A percentile compares a stretch with the other conserved stretches of the same genome.
These are phyloP conservation scores for Cygnus atratus DNA, from an alignment of 2,113 vertebrate genomes.

Conservation along the genomic window DNA sequence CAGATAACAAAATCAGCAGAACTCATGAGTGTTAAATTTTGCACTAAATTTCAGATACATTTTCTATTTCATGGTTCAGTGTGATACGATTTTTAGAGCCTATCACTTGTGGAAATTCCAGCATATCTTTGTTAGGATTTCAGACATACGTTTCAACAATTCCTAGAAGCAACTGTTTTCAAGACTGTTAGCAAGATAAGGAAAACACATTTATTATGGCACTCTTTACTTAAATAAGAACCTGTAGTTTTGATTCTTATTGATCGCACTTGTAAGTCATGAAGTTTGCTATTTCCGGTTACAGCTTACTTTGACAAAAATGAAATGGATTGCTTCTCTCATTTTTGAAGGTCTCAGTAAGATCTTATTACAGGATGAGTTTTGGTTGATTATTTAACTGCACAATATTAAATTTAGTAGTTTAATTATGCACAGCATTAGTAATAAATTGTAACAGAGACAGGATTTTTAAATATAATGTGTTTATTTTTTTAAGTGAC, in stretches of 20 bases:
- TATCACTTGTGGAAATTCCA: background rate
- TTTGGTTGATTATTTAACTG: background rate
- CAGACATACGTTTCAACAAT: background rate
- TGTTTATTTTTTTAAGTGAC: background rate
- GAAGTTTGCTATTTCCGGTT: constrained; percentile 5
- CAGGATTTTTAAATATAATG: background rate
- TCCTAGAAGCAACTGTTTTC: constrained; percentile 4
- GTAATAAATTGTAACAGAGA: background rate
- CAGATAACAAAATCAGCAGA: constrained; percentile 35
- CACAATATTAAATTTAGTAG: background rate
- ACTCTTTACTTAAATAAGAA: background rate
- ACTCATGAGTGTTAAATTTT: constrained; percentile 44
- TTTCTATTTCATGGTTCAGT: constrained; percentile 51
- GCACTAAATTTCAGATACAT: constrained; percentile 35
- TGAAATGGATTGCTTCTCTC: background rate
- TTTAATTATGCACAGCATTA: background rate
- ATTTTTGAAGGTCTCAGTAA: constrained; percentile 5
- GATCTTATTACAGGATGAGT: background rate
- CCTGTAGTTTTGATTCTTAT: background rate
- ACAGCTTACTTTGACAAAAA: constrained; percentile 24
- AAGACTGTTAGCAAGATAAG: background rate
- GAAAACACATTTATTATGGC: background rate
- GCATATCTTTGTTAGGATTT: constrained; percentile 17
- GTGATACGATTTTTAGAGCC: background rate
- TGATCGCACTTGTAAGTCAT: background rate